phyloP scores from a whole-genome alignment of 2,797 vertebrate genomes.

The Alcedo quadribrachys region DNA sequence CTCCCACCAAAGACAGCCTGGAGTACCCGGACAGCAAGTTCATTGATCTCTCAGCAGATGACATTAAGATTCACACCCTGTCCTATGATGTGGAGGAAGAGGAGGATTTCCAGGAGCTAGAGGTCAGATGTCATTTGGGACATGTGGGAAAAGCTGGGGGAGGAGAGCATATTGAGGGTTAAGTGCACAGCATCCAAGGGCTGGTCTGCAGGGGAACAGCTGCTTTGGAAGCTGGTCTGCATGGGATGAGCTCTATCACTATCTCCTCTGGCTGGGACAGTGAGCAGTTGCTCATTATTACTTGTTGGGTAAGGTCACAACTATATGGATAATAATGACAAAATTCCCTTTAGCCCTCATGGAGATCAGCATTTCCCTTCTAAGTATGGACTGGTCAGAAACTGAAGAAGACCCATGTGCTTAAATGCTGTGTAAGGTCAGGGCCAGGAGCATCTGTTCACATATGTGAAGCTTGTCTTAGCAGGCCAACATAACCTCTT shows the following conservation, averaged over 20 bases:
- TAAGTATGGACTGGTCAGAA: background rate
- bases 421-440: background rate
- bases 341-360: background rate
- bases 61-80: constrained; percentile 90
- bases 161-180: background rate
- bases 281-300: rapidly evolving
- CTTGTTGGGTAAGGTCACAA: background rate
- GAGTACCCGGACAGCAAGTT: constrained; percentile 85
- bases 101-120: constrained; percentile 92
- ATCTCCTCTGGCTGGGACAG: background rate
- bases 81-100: constrained; percentile 92
- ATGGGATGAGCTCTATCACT: background rate
- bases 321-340: background rate
- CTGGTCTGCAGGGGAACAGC: background rate
- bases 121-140: constrained; percentile 81
- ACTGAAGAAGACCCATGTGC: background rate
- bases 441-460: background rate
- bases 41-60: constrained; percentile 84
- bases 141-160: background rate
- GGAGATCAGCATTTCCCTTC: background rate
- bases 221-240: background rate
- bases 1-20: constrained; percentile 83
- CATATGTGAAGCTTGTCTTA: background rate
- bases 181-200: background rate
- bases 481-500: background rate